phyloP scores from a whole-genome alignment of 2,113 vertebrate genomes.

The Microcebus ravelobensis region DNA sequence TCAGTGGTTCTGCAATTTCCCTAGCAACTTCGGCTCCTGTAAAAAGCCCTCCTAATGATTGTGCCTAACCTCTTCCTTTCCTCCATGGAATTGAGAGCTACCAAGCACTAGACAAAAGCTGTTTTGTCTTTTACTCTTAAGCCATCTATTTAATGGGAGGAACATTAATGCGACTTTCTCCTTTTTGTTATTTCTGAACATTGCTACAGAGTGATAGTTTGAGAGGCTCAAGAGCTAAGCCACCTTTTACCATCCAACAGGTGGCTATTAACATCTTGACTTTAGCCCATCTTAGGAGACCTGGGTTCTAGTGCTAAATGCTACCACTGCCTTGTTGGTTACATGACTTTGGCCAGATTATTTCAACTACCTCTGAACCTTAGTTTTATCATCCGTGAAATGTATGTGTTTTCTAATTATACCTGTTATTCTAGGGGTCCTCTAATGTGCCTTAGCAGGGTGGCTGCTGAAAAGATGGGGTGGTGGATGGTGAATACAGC shows the following conservation, averaged over 20 bases:
- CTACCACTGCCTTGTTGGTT: neutral
- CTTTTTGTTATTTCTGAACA: conserved; percentile 28
- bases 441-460: neutral
- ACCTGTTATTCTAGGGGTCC: neutral
- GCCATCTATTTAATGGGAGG: conserved; percentile 57
- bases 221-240: neutral
- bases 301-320: neutral
- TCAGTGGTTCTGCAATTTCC: conserved; percentile 81
- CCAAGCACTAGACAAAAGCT: conserved; percentile 69
- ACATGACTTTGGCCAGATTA: neutral
- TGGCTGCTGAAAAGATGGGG: neutral
- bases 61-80: conserved; percentile 77
- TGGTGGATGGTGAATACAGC: neutral
- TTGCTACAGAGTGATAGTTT: neutral
- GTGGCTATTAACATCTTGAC: neutral
- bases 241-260: neutral
- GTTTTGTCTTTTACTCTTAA: conserved; percentile 70
- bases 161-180: conserved; percentile 20
- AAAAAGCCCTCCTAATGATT: conserved; percentile 77
- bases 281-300: neutral
- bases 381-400: neutral
- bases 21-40: conserved; percentile 76
- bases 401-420: neutral
- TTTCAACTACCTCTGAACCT: neutral
- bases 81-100: conserved; percentile 72